A percentile compares a stretch with the other conserved stretches of the same genome.
These are phyloP conservation scores for Falco rusticolus DNA, from an alignment of 2,797 vertebrate genomes.

Conservation along the genomic window DNA sequence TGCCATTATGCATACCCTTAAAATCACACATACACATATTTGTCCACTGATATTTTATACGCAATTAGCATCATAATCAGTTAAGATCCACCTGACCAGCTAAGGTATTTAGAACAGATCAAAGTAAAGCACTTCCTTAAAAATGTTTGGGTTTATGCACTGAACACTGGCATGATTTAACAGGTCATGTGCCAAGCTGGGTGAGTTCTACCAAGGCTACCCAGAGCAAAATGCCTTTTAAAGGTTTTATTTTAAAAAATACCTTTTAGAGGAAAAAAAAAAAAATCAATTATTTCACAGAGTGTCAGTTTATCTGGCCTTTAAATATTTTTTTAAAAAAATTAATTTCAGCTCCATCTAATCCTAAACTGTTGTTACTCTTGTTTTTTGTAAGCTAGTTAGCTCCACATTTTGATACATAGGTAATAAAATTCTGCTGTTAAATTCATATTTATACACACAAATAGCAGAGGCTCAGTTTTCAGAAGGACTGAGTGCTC, in stretches of 20 bases:
- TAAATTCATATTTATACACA: background rate
- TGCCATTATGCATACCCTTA: background rate
- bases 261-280: background rate
- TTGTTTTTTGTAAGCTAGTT: background rate
- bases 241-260: background rate
- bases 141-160: background rate
- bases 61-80: background rate
- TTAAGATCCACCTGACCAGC: background rate
- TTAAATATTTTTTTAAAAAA: background rate
- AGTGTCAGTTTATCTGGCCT: background rate
- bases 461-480: background rate
- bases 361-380: background rate
- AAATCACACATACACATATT: background rate
- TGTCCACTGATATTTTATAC: background rate
- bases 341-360: background rate
- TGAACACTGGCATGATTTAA: background rate
- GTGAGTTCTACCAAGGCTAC: background rate
- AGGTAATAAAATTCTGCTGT: background rate
- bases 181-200: accelerated
- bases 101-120: background rate
- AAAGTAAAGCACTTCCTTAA: background rate
- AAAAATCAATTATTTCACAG: background rate
- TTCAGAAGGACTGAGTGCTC: background rate
- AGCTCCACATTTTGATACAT: background rate
- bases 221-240: background rate